phyloP scores from a whole-genome alignment of 2,888 invertebrate species.

The Melipona bicolor region DNA sequence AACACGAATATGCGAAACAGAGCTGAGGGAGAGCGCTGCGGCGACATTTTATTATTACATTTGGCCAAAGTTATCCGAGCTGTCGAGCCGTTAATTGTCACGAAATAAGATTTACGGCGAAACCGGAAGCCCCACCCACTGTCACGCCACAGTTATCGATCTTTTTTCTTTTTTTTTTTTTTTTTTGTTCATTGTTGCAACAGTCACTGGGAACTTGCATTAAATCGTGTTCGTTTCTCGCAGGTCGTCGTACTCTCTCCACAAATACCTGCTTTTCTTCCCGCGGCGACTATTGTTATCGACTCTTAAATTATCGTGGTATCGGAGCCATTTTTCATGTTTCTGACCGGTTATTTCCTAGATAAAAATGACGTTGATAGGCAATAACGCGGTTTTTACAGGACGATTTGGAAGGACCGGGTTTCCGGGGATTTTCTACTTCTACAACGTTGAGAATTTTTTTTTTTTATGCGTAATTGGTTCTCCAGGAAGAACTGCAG shows the following conservation, averaged over 20 bases:
- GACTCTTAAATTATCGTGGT: constrained; percentile 3
- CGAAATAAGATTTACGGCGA: constrained; percentile 61
- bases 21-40: not conserved
- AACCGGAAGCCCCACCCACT: constrained; percentile 32
- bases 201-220: constrained; percentile 7
- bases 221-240: constrained; percentile 5
- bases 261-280: not conserved
- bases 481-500: not conserved
- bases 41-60: constrained; percentile 43
- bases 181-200: not conserved
- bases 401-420: not conserved
- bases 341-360: not conserved
- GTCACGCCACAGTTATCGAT: constrained; percentile 48
- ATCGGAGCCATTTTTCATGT: not conserved
- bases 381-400: not conserved
- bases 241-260: not conserved
- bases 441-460: not conserved
- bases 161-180: not conserved
- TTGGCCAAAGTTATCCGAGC: constrained; percentile 45
- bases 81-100: constrained; percentile 48
- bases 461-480: not conserved
- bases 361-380: constrained; percentile 1
- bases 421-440: not conserved
- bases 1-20: not conserved
- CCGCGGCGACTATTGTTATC: not conserved